These are phyloP conservation scores for Oxytorus armatus DNA, from an alignment of 2,888 invertebrate species.

Conservation along the genomic window DNA sequence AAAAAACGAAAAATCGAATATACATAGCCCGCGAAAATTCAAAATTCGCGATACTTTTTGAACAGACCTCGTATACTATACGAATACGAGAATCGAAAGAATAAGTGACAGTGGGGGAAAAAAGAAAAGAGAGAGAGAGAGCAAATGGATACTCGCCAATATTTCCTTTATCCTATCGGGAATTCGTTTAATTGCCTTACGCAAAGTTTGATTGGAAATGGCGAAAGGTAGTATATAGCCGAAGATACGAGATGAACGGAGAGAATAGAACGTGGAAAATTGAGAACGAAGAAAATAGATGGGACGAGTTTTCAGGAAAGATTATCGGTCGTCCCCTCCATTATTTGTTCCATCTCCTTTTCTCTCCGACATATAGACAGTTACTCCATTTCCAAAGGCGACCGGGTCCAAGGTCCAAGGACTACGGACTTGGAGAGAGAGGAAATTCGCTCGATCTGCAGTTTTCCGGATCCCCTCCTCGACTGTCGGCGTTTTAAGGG, in stretches of 20 bases:
- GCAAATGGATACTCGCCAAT: constrained; percentile 25
- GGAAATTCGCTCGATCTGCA: no score
- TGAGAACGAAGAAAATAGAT: constrained; percentile 33
- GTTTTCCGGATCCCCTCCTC: no score
- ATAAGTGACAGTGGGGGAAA: background rate
- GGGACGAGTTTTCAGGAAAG: constrained; percentile 7
- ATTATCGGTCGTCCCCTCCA: constrained; percentile 36
- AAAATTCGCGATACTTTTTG: no score
- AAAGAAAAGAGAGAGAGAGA: background rate
- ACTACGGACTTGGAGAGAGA: background rate
- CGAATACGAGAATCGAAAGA: no score
- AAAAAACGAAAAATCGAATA: no score
- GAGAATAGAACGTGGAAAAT: background rate
- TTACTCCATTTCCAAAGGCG: constrained; percentile 7
- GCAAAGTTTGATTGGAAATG: constrained; percentile 64
- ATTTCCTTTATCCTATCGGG: constrained; percentile 33
- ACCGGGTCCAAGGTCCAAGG: background rate
- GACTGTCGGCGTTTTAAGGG: no score
- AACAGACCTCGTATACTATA: no score
- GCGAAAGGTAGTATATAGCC: constrained; percentile 1
- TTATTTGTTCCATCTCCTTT: constrained; percentile 40
- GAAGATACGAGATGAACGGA: background rate
- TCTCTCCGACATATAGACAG: background rate
- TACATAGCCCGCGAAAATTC: no score
- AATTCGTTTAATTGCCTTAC: constrained; percentile 60